Evolutionary conservation across 2,888 invertebrate genomes (phyloP), one percentile per base, ranked within the genome.

Genomic region (Nephrocerus scutellatus): DNA sequence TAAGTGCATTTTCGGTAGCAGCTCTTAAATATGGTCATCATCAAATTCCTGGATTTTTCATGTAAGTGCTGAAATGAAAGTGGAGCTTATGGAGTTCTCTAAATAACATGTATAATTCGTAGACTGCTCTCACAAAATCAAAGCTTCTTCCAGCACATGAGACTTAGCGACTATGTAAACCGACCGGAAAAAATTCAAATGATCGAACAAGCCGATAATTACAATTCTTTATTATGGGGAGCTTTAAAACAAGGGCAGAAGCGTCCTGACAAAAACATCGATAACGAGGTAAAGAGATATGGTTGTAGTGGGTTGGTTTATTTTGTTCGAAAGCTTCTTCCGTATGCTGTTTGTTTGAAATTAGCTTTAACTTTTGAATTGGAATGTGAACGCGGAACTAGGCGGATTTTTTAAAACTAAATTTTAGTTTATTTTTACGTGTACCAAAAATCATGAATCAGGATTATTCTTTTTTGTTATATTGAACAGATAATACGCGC

Each of bases 241-340:
- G 69, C 89, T 53, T 69, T 77, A 2, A 77, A 77, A 3, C 87
- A 89, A 57, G 75, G 79, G 3, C 77, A 84, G 61, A 77, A 81
- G 54, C 76, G 72, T 46, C 75, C 81, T 44, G 89, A 90, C 63
- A 75, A 76, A 46, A 84, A 72, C 63, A 79, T 84, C 65, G 81
- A 83, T 48, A 48, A 30, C 6, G 59, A 62, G 44, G 50, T 50
- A 34, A 7, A 86, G 45, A 86, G 86, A 1, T 67, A 73, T 14
- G 85, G 85, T 34, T n/a, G n/a, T n/a, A n/a, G n/a, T n/a, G n/a
- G n/a, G n/a, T n/a, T n/a, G n/a, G n/a, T n/a, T n/a, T n/a, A n/a
- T n/a, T n/a, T n/a, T n/a, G n/a, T n/a, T n/a, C n/a, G n/a, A n/a
- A n/a, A n/a, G n/a, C n/a, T n/a, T n/a, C n/a, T n/a, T n/a, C n/a